Evolutionary conservation across 2,113 vertebrate genomes (phyloP).

Genomic region (Ifrita kowaldi): DNA sequence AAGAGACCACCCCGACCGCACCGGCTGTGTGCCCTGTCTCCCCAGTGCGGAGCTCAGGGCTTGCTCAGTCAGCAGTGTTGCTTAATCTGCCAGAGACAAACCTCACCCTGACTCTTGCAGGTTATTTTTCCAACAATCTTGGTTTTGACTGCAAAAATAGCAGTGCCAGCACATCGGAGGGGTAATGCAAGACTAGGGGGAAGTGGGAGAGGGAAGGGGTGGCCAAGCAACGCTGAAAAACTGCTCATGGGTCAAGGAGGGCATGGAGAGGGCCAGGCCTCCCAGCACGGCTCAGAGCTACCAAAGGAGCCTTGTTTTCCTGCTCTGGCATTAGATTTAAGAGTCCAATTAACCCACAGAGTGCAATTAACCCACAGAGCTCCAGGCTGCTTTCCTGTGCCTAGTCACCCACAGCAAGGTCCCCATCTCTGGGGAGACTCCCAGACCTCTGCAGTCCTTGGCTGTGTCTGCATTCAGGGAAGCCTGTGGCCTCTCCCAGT

Average conservation of each 20-base stretch:
- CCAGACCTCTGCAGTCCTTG: background rate
- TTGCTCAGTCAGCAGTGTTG: background rate
- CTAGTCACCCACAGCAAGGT: background rate
- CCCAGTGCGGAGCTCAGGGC: background rate
- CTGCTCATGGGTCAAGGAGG: background rate
- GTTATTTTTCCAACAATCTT: background rate
- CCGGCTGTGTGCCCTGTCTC: background rate
- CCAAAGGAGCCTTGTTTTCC: background rate
- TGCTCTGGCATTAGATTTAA: background rate
- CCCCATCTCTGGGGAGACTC: background rate
- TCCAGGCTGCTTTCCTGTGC: background rate
- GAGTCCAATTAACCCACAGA: background rate
- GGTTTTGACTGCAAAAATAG: conserved; percentile 5
- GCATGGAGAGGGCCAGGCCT: background rate
- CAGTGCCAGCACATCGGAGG: background rate
- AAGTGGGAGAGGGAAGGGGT: background rate
- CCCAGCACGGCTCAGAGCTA: background rate
- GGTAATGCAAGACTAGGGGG: background rate
- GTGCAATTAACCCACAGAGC: background rate
- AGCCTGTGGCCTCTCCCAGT: background rate
- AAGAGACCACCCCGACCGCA: background rate
- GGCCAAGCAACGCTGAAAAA: background rate
- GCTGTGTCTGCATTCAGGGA: background rate
- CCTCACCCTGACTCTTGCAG: background rate
- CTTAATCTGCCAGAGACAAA: background rate